Conservation (phyloP, 2,888 invertebrate genomes). For the Eutolmus rufibarbis region DNA sequence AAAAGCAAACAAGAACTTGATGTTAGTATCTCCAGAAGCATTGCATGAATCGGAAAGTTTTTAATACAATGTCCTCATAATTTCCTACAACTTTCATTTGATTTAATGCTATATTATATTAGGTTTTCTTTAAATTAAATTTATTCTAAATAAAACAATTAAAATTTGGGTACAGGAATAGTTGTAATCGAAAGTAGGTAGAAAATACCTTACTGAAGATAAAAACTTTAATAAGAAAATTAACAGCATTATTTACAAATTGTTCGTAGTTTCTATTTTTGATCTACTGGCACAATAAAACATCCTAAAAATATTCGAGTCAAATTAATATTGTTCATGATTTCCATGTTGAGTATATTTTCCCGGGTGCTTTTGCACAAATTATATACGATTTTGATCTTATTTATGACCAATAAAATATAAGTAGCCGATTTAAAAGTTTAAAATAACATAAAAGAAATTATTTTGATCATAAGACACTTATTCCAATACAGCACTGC, state of each 20-base stretch:
- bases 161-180: too few species aligned
- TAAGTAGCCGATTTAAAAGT: neutral
- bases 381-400: neutral
- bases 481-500: conserved; percentile 79
- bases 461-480: neutral
- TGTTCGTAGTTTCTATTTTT: neutral
- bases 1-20: too few species aligned
- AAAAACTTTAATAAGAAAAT: neutral
- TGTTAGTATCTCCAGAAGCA: too few species aligned
- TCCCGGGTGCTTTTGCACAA: neutral
- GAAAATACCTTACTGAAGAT: neutral
- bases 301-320: neutral
- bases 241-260: neutral
- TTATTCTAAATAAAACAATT: too few species aligned
- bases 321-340: neutral
- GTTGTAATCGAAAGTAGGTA: neutral
- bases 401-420: neutral
- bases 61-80: too few species aligned
- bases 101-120: too few species aligned
- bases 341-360: neutral
- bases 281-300: neutral
- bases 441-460: neutral
- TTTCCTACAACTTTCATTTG: too few species aligned
- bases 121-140: too few species aligned
- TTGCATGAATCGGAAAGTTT: too few species aligned